Conservation (phyloP, 2,888 invertebrate genomes). For the Synergus itoensis region DNA sequence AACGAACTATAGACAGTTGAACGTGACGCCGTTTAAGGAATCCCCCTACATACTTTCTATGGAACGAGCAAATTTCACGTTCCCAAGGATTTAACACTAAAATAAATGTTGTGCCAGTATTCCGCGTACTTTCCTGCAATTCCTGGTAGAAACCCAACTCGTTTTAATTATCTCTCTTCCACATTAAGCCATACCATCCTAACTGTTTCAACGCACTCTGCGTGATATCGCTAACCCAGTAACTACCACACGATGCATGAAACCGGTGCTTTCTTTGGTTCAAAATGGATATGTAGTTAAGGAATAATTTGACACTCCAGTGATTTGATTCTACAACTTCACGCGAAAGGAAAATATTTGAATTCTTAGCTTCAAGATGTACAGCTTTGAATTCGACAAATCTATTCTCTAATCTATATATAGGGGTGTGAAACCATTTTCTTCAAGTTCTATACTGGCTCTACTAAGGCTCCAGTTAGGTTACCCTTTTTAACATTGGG, state of each 20-base stretch:
- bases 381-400: neutral
- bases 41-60: slow-evolving; percentile 10
- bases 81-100: slow-evolving; percentile 29
- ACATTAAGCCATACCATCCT: slow-evolving; percentile 11
- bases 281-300: slow-evolving; percentile 6
- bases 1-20: neutral
- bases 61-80: slow-evolving; percentile 17
- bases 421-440: too few relatives aligned
- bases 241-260: slow-evolving; percentile 12
- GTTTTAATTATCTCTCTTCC: slow-evolving; percentile 20
- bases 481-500: too few relatives aligned
- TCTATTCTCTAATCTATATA: too few relatives aligned
- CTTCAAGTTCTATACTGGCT: too few relatives aligned
- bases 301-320: slow-evolving; percentile 27
- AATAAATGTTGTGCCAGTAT: neutral
- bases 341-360: slow-evolving; percentile 1
- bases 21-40: neutral
- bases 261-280: slow-evolving; percentile 10
- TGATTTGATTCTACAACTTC: slow-evolving; percentile 22
- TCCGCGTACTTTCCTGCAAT: slow-evolving; percentile 16
- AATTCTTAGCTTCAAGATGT: neutral
- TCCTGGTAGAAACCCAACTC: slow-evolving; percentile 5
- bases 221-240: slow-evolving; percentile 16
- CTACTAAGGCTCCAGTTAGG: too few relatives aligned
- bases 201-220: slow-evolving; percentile 1